phyloP scores from a whole-genome alignment of 2,113 vertebrate species.

The Baryphthengus martii region DNA sequence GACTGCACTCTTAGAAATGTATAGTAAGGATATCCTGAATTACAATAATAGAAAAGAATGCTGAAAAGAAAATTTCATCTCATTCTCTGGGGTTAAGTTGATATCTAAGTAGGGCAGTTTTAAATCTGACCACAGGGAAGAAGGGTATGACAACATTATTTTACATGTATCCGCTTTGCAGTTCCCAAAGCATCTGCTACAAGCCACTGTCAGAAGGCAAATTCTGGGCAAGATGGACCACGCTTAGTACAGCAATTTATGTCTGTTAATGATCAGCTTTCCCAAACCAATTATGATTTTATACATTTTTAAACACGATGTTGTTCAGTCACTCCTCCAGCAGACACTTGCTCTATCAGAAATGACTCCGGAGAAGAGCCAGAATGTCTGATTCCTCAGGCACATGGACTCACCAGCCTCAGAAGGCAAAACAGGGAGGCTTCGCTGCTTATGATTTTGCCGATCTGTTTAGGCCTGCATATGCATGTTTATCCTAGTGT shows the following conservation, averaged over 20 bases:
- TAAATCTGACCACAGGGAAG: not conserved
- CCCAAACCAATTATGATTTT: not conserved
- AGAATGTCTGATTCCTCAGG: slow-evolving; percentile 20
- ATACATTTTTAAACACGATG: slow-evolving; percentile 27
- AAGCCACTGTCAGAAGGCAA: not conserved
- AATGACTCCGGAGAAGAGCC: not conserved
- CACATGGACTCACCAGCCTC: not conserved
- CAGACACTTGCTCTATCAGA: not conserved
- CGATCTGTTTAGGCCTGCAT: not conserved
- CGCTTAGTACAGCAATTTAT: not conserved
- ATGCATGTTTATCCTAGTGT: not conserved
- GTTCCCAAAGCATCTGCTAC: not conserved
- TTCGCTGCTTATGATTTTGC: not conserved
- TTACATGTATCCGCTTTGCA: not conserved
- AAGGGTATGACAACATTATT: not conserved
- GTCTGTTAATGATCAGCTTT: not conserved
- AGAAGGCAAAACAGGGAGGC: not conserved
- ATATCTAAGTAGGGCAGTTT: not conserved
- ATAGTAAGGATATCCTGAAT: not conserved
- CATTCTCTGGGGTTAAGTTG: not conserved
- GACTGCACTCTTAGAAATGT: not conserved
- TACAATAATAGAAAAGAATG: not conserved
- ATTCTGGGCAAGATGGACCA: not conserved
- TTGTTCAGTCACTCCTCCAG: not conserved
- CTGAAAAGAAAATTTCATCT: not conserved